A percentile compares a stretch with the other conserved stretches of the same genome.
These are phyloP conservation scores for Lepidochitona cinerea DNA, from an alignment of 2,888 invertebrate species.

Conservation along the genomic window DNA sequence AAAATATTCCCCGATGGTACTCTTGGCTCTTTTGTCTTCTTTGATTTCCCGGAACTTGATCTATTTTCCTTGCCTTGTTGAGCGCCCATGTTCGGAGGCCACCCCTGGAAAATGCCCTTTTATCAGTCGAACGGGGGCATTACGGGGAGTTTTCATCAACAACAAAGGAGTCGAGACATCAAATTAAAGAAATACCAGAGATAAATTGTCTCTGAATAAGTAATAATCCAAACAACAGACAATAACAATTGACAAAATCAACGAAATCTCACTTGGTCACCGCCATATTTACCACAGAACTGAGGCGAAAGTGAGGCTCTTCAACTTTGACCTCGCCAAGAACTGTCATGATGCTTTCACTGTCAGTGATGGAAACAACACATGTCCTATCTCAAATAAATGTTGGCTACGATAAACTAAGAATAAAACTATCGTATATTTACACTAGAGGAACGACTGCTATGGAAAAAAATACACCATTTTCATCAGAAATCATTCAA, in stretches of 20 bases:
- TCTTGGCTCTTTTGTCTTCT: slow-evolving; percentile 40
- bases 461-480: no score
- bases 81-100: slow-evolving; percentile 30
- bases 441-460: no score
- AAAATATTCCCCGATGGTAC: slow-evolving; percentile 40
- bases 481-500: no score
- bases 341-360: slow-evolving; percentile 7
- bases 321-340: slow-evolving; percentile 1
- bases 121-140: not conserved
- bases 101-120: not conserved
- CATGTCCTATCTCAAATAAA: not conserved
- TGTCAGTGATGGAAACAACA: not conserved
- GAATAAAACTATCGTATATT: no score
- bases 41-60: slow-evolving; percentile 34
- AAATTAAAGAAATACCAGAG: not conserved
- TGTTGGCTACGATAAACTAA: not conserved
- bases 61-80: slow-evolving; percentile 38
- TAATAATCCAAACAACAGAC: not conserved
- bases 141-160: not conserved
- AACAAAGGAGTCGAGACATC: not conserved
- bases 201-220: not conserved
- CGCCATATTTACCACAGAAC: slow-evolving; percentile 40
- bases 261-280: slow-evolving; percentile 33
- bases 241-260: not conserved
- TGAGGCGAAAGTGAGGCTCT: slow-evolving; percentile 23